Evolutionary conservation across 2,888 invertebrate species (phyloP), one percentile per base, ranked within the genome.

Genomic region (Rutpela maculata): DNA sequence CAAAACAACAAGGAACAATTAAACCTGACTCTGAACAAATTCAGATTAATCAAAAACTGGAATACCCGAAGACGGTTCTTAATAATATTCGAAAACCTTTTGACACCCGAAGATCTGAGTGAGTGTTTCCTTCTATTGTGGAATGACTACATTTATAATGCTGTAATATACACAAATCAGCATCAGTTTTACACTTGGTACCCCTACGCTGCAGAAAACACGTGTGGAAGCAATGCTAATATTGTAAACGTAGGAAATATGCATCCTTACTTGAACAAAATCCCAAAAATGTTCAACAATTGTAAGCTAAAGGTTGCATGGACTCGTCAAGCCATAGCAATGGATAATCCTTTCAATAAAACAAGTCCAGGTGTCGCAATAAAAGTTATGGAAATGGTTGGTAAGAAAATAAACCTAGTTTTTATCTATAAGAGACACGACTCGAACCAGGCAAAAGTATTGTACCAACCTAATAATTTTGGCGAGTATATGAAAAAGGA

Each of bases 271-370:
- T 2, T 12, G 12, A 43, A 43, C 12, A 38, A 63, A 38, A 31
- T 63, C 12, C 63, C 63, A 6, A 38, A 9, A 10, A 63, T 0
- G 26, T 18, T 63, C 2, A n/a, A 11, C 38, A 35, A 35, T 5
- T 63, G 63, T 17, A 9, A 0, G 4, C 0, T 63, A 17, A 63
- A 17, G 7, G 15, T 38, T n/a, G 5, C 59, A 12, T 70, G 70
- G 70, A 1, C 31, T 19, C 5, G 5, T 15, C 19, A n/a, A n/a
- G 0, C 38, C 15, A 15, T 71, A 4, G n/a, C 50, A 6, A 4
- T 71, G 15, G 12, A 12, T 1, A 17, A 71, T 17, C 71, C 71
- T 5, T 62, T 50, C 31, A 50, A 62, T 50, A 22, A 66, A 50
- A 66, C 55, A 0, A 19, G 17, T 11, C 50, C 66, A 18, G 66